phyloP scores from a whole-genome alignment of 2,113 vertebrate genomes.

The Fukomys damarensis region DNA sequence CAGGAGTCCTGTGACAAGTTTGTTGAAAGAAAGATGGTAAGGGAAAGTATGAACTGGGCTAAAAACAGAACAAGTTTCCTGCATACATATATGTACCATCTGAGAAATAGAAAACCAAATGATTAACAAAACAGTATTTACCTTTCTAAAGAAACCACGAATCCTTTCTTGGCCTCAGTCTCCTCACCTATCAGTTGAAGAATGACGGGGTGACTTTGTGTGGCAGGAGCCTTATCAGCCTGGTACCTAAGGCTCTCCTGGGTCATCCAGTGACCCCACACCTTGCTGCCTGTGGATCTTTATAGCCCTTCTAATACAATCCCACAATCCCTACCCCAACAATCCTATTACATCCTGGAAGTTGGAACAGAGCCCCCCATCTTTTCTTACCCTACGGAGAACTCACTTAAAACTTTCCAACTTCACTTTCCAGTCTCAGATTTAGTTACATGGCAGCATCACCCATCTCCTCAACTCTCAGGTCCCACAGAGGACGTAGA shows the following conservation, averaged over 20 bases:
- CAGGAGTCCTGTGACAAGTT: background rate
- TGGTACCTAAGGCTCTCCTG: background rate
- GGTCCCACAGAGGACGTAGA: background rate
- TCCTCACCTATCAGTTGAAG: background rate
- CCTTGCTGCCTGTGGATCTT: too few relatives aligned
- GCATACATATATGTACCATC: background rate
- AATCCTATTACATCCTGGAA: background rate
- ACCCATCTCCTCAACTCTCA: background rate
- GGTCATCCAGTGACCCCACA: background rate
- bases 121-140: background rate
- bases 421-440: background rate
- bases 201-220: background rate
- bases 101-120: background rate
- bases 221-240: background rate
- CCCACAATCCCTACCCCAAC: too few relatives aligned
- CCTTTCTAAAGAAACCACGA: background rate
- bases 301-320: background rate
- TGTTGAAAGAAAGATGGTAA: background rate
- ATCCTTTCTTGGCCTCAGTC: background rate
- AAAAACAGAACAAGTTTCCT: background rate
- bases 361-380: background rate
- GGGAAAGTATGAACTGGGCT: background rate
- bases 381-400: background rate
- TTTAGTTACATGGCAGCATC: background rate
- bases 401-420: background rate